Conservation (phyloP, 2,797 vertebrate species). For the Chelon labrosus region DNA sequence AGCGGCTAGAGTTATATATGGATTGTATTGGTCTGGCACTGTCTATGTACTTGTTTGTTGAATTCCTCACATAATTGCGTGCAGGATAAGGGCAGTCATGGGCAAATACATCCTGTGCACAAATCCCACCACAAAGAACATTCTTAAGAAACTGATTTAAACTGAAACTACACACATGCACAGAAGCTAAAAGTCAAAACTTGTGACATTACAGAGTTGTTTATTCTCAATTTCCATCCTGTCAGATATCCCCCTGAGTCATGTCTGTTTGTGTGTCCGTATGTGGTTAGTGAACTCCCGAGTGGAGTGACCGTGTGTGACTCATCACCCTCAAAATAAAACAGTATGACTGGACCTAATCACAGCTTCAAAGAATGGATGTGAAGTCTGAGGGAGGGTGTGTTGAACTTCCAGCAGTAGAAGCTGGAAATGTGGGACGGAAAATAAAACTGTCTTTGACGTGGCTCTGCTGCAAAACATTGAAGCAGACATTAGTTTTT, state of each 20-base stretch:
- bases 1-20: constrained; percentile 3
- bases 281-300: constrained; percentile 48
- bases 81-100: not conserved
- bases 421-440: constrained; percentile 9
- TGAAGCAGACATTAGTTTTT: not conserved
- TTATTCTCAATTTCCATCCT: constrained; percentile 28
- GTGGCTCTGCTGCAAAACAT: constrained; percentile 4
- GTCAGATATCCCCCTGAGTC: constrained; percentile 37
- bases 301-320: constrained; percentile 48
- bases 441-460: constrained; percentile 19
- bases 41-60: constrained; percentile 17
- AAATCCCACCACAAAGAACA: not conserved
- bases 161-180: not conserved
- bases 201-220: constrained; percentile 14
- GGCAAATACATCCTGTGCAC: not conserved
- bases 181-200: not conserved
- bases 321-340: constrained; percentile 61
- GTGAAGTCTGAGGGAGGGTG: not conserved
- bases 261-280: constrained; percentile 33
- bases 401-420: not conserved
- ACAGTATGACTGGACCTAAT: constrained; percentile 19
- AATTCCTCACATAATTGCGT: constrained; percentile 43
- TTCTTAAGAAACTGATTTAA: constrained; percentile 14
- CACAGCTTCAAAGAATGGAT: not conserved
- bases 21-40: constrained; percentile 12